phyloP scores from a whole-genome alignment of 2,113 vertebrate species.

The Xyliphius kryptos region DNA sequence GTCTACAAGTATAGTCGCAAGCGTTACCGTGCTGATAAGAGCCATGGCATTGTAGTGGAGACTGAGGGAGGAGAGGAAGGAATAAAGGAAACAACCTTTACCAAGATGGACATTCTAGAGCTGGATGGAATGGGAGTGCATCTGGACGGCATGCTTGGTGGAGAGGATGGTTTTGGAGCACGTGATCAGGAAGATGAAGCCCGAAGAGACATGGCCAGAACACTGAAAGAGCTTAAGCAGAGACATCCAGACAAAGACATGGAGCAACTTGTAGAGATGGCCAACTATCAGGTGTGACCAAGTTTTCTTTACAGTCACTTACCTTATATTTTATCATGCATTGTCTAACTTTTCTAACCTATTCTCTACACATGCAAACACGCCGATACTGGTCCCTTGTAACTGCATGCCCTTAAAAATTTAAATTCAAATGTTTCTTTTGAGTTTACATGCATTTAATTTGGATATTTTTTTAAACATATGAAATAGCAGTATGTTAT shows the following conservation, averaged over 20 bases:
- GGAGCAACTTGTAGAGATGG: conserved; percentile 79
- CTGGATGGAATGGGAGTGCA: conserved; percentile 68
- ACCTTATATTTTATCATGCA: too few species aligned
- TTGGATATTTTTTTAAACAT: neutral
- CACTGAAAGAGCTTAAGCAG: conserved; percentile 73
- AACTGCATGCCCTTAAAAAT: too few species aligned
- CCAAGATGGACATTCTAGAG: conserved; percentile 70
- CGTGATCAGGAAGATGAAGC: conserved; percentile 68
- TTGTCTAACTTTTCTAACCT: too few species aligned
- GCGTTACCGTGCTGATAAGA: conserved; percentile 70
- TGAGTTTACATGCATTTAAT: neutral
- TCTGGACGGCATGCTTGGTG: conserved; percentile 53
- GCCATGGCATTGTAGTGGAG: conserved; percentile 69
- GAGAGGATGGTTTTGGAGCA: conserved; percentile 53
- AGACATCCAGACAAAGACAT: conserved; percentile 75
- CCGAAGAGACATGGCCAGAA: conserved; percentile 71
- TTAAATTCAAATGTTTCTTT: too few species aligned
- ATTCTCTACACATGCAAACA: too few species aligned
- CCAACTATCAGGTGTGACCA: conserved; percentile 75
- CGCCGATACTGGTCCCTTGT: too few species aligned
- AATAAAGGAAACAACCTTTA: conserved; percentile 58
- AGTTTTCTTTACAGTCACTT: conserved; percentile 28
- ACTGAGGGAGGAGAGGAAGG: conserved; percentile 58
- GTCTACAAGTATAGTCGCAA: conserved; percentile 73
- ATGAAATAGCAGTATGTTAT: conserved; percentile 21